Evolutionary conservation across 2,888 invertebrate genomes (phyloP).

Genomic region (Cephonodes hylas): DNA sequence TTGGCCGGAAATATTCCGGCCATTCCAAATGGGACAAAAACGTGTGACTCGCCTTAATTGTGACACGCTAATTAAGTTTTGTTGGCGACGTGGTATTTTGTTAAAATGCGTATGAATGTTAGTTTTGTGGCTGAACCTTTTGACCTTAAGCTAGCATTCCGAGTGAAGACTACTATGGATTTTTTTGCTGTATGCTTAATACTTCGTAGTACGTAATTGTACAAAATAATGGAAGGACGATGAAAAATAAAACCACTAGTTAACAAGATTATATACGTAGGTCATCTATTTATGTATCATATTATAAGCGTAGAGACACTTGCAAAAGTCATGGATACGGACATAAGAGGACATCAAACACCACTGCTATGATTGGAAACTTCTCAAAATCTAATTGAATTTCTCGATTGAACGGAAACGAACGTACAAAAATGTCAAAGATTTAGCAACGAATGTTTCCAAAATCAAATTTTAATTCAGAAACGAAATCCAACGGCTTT

Average conservation of each 20-base stretch:
- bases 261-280: no score
- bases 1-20: background rate
- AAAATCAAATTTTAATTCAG: slow-evolving; percentile 18
- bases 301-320: background rate
- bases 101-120: background rate
- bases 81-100: background rate
- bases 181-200: no score
- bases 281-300: no score
- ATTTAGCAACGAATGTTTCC: slow-evolving; percentile 4
- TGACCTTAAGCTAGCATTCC: no score
- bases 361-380: slow-evolving; percentile 37
- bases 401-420: slow-evolving; percentile 21
- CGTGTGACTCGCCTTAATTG: slow-evolving; percentile 2
- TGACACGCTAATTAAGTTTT: slow-evolving; percentile 4
- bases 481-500: slow-evolving; percentile 19
- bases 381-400: slow-evolving; percentile 41
- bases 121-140: background rate
- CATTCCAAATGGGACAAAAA: slow-evolving; percentile 1
- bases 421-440: slow-evolving; percentile 8
- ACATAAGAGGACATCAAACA: slow-evolving; percentile 32
- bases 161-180: no score
- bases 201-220: no score
- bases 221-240: no score
- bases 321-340: background rate
- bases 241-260: no score